These are phyloP conservation scores for Mylabris sibirica DNA, from an alignment of 2,888 invertebrate genomes.

Conservation along the genomic window DNA sequence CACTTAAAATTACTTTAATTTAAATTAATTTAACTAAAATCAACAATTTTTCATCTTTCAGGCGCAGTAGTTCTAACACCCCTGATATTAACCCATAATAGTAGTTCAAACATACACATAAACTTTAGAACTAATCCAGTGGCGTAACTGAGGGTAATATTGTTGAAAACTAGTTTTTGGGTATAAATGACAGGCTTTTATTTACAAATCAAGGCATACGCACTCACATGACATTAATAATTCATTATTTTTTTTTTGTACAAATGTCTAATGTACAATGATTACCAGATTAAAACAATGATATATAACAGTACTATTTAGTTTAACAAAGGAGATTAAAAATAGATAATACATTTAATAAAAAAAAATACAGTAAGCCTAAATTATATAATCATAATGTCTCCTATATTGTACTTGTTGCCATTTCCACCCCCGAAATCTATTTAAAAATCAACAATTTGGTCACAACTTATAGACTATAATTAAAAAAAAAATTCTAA, in stretches of 20 bases:
- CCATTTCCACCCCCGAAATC: constrained; percentile 1
- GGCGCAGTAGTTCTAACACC: neutral
- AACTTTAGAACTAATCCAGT: neutral
- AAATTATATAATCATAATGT: constrained; percentile 37
- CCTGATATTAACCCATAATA: neutral
- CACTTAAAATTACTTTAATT: neutral
- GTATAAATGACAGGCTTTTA: constrained; percentile 57
- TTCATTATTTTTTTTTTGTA: constrained; percentile 30
- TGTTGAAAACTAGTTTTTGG: constrained; percentile 22
- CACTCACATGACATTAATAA: constrained; percentile 56
- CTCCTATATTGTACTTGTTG: constrained; percentile 41
- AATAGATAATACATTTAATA: constrained; percentile 32
- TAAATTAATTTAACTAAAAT: neutral
- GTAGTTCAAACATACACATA: neutral
- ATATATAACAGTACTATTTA: constrained; percentile 49
- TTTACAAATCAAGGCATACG: constrained; percentile 59
- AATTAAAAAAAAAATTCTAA: neutral
- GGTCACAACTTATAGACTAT: constrained; percentile 1
- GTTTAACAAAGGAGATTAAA: constrained; percentile 48
- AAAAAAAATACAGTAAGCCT: constrained; percentile 45
- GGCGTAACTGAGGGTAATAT: neutral
- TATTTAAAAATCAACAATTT: constrained; percentile 9
- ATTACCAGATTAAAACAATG: constrained; percentile 44
- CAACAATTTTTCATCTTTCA: neutral
- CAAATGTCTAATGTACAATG: constrained; percentile 51